These are phyloP conservation scores for Andrena minutula DNA, from an alignment of 2,888 invertebrate genomes.

Conservation along the genomic window DNA sequence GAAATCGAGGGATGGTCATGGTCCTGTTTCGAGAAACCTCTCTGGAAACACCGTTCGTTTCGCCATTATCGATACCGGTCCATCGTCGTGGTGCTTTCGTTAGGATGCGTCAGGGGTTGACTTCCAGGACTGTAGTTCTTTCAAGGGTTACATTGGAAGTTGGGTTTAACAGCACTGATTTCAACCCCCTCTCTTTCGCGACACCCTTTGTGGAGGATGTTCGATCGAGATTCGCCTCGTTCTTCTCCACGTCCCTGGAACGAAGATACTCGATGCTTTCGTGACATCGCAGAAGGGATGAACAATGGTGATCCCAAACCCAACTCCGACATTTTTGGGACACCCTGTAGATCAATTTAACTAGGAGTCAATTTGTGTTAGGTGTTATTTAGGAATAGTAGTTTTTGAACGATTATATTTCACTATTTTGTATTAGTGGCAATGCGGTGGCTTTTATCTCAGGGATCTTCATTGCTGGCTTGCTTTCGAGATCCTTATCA, in stretches of 20 bases:
- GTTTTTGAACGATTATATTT: too few relatives aligned
- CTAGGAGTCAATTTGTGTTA: too few relatives aligned
- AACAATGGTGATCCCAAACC: conserved; percentile 31
- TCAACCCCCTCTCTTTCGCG: not conserved
- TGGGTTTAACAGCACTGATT: too few relatives aligned
- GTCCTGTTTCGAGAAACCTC: conserved; percentile 46
- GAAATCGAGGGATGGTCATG: conserved; percentile 58
- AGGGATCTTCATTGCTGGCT: not conserved
- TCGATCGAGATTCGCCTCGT: conserved; percentile 8
- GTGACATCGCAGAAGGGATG: not conserved
- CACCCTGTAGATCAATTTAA: too few relatives aligned
- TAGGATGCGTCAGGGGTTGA: not conserved
- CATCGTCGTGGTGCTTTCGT: not conserved
- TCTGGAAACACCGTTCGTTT: conserved; percentile 1
- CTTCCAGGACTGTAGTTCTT: not conserved
- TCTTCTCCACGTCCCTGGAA: not conserved
- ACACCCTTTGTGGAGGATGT: not conserved
- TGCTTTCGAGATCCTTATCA: not conserved
- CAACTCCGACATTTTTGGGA: too few relatives aligned
- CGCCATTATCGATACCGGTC: not conserved
- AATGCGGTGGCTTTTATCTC: too few relatives aligned
- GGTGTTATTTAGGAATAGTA: too few relatives aligned
- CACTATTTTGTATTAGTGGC: too few relatives aligned
- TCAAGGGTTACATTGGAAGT: not conserved
- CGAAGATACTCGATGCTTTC: not conserved